These are phyloP conservation scores for Glossosoma conforme DNA, from an alignment of 1,140 invertebrate genomes.

Conservation along the genomic window DNA sequence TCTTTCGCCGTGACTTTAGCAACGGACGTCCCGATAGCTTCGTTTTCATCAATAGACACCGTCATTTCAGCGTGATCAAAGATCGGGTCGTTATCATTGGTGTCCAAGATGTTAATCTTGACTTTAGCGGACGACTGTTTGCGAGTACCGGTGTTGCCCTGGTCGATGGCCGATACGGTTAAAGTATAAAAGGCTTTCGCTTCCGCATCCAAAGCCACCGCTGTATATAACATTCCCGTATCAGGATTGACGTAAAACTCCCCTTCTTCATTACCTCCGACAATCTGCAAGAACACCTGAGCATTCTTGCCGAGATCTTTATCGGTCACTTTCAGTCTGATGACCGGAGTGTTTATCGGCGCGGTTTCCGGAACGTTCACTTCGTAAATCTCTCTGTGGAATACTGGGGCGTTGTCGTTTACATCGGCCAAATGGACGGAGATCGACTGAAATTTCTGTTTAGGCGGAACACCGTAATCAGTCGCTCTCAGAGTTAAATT, in stretches of 20 bases:
- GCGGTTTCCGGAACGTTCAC: slow-evolving; percentile 83
- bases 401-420: slow-evolving; percentile 83
- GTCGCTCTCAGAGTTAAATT: slow-evolving; percentile 81
- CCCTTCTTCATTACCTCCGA: slow-evolving; percentile 84
- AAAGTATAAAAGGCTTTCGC: slow-evolving; percentile 82
- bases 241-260: slow-evolving; percentile 84
- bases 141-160: slow-evolving; percentile 74
- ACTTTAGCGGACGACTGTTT: slow-evolving; percentile 86
- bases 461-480: slow-evolving; percentile 76
- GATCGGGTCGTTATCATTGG: slow-evolving; percentile 88
- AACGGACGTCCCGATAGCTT: slow-evolving; percentile 76
- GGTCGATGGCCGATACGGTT: slow-evolving; percentile 86
- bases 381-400: slow-evolving; percentile 83
- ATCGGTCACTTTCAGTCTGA: slow-evolving; percentile 81
- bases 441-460: slow-evolving; percentile 68
- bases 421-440: slow-evolving; percentile 73
- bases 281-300: slow-evolving; percentile 81
- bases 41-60: slow-evolving; percentile 78
- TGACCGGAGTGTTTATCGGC: slow-evolving; percentile 81
- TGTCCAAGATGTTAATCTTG: slow-evolving; percentile 81
- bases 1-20: slow-evolving; percentile 80
- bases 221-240: slow-evolving; percentile 86
- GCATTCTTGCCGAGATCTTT: slow-evolving; percentile 78
- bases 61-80: slow-evolving; percentile 69
- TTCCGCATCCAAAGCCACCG: slow-evolving; percentile 82